A percentile compares a stretch with the other conserved stretches of the same genome.
Conservation (phyloP, 1,140 invertebrate species). For the Pectinophora gossypiella region DNA sequence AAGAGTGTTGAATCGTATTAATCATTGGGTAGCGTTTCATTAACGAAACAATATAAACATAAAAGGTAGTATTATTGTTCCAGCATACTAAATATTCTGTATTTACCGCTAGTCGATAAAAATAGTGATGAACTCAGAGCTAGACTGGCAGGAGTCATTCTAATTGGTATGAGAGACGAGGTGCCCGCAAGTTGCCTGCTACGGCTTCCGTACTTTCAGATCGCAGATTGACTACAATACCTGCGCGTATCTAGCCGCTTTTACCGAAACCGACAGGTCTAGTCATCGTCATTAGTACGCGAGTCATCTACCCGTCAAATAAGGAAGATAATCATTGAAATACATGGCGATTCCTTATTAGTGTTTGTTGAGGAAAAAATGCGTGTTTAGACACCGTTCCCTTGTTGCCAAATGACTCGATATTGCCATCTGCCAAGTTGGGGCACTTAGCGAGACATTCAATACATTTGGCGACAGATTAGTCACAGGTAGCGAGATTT, state of each 20-base stretch:
- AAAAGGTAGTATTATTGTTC: too few species aligned
- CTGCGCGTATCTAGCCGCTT: neutral
- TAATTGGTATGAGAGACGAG: neutral
- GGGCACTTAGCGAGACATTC: too few species aligned
- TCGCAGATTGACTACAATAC: constrained; percentile 6
- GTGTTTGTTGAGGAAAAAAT: neutral
- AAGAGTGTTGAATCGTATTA: neutral
- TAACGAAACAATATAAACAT: too few species aligned
- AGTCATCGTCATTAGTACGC: neutral
- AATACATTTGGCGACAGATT: constrained; percentile 28
- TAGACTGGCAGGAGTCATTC: neutral
- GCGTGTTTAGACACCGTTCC: neutral
- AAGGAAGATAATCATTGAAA: neutral
- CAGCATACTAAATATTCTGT: too few species aligned
- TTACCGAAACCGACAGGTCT: neutral
- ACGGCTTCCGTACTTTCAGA: neutral
- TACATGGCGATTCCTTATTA: neutral
- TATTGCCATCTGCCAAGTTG: neutral
- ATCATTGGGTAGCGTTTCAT: neutral
- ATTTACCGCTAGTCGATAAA: neutral
- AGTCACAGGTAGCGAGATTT: constrained; percentile 32
- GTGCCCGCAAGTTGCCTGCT: neutral
- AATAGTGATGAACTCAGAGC: neutral
- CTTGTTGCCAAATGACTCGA: neutral
- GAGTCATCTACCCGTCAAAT: neutral